These are phyloP conservation scores for Spilogale gracilis DNA, from an alignment of 2,113 vertebrate genomes.

Conservation along the genomic window DNA sequence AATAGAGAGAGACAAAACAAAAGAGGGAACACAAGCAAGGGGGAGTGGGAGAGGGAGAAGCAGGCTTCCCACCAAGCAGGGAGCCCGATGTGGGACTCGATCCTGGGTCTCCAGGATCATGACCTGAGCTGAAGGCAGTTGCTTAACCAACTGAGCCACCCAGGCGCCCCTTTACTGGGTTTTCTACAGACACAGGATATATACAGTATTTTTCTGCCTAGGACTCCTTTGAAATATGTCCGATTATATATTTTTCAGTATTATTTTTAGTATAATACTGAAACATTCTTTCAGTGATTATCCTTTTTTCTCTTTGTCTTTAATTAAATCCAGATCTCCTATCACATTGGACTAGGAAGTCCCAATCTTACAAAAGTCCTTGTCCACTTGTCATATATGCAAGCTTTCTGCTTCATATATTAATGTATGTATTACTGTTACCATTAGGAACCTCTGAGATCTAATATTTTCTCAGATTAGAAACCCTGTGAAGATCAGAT, in stretches of 20 bases:
- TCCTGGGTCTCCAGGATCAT: too few species aligned
- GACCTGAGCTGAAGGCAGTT: too few species aligned
- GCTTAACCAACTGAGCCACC: too few species aligned
- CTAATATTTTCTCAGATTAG: not conserved
- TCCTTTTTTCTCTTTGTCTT: not conserved
- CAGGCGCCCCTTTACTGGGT: not conserved
- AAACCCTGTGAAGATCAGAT: not conserved
- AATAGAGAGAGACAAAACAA: too few species aligned
- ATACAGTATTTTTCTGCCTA: not conserved
- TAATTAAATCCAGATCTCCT: not conserved
- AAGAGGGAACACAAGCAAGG: too few species aligned
- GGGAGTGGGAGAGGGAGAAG: too few species aligned
- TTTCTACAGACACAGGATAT: not conserved
- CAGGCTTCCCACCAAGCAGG: too few species aligned
- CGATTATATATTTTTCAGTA: not conserved
- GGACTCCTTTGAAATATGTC: not conserved
- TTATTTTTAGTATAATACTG: not conserved
- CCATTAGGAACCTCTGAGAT: not conserved
- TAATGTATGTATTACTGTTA: not conserved
- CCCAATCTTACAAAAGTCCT: not conserved
- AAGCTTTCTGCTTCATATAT: not conserved
- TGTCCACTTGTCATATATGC: not conserved
- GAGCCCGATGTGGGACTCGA: too few species aligned
- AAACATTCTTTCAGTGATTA: not conserved
- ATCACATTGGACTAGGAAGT: not conserved